Evolutionary conservation across 2,797 vertebrate species (phyloP).

Genomic region (Sebastes wilsoni): DNA sequence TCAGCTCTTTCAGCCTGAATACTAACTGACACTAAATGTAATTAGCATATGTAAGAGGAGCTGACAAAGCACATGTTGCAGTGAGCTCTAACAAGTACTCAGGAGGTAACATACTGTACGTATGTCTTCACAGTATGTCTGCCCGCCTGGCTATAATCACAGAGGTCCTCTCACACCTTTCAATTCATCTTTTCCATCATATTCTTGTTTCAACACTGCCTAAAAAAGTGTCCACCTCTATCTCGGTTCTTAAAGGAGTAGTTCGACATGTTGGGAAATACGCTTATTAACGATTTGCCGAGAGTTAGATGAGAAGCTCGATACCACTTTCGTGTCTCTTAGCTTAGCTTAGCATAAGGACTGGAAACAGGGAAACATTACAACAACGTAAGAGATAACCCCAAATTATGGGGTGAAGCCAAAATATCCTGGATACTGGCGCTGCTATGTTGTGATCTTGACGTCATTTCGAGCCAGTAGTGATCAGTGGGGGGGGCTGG

Average conservation of each 20-base stretch:
- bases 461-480: too few species aligned
- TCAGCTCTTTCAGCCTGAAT: slow-evolving; percentile 3
- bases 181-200: background rate
- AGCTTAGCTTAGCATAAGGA: background rate
- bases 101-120: background rate
- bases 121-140: background rate
- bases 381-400: too few species aligned
- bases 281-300: background rate
- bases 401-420: too few species aligned
- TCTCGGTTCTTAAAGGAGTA: background rate
- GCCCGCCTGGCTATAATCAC: background rate
- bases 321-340: background rate
- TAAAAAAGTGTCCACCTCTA: background rate
- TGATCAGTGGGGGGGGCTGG: too few species aligned
- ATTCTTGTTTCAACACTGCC: background rate
- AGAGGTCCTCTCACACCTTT: background rate
- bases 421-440: too few species aligned
- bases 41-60: slow-evolving; percentile 14
- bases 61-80: slow-evolving; percentile 28
- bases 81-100: background rate
- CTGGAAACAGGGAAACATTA: background rate
- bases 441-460: too few species aligned
- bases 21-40: slow-evolving; percentile 18
- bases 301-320: background rate
- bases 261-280: background rate